phyloP scores from a whole-genome alignment of 1,140 invertebrate species.

The Ceratina calcarata region DNA sequence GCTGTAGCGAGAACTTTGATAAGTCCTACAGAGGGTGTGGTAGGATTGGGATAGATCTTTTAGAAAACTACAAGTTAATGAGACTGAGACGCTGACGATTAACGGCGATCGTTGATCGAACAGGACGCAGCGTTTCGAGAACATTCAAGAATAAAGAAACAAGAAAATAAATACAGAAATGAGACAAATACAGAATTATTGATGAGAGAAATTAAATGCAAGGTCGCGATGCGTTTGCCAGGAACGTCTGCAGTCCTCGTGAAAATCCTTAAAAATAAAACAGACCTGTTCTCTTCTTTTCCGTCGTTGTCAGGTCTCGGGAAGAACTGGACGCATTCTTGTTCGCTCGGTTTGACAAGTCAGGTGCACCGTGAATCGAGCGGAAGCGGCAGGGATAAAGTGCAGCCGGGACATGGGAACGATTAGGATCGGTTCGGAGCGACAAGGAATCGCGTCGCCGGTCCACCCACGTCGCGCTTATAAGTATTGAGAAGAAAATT shows the following conservation, averaged over 20 bases:
- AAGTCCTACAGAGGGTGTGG: no score
- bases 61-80: no score
- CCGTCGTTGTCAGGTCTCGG: background rate
- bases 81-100: no score
- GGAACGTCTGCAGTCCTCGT: background rate
- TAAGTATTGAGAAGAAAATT: conserved; percentile 40
- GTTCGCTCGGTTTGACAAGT: conserved; percentile 18
- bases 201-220: no score
- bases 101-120: no score
- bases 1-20: no score
- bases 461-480: conserved; percentile 43
- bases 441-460: conserved; percentile 12
- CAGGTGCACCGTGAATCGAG: background rate
- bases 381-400: conserved; percentile 11
- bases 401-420: conserved; percentile 14
- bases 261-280: background rate
- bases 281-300: background rate
- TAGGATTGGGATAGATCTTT: no score
- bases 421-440: conserved; percentile 32
- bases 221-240: no score
- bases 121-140: no score
- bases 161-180: no score
- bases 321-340: background rate
- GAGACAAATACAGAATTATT: no score
- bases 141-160: no score